phyloP scores from a whole-genome alignment of 2,888 invertebrate genomes.

The Leptopilina syphax region DNA sequence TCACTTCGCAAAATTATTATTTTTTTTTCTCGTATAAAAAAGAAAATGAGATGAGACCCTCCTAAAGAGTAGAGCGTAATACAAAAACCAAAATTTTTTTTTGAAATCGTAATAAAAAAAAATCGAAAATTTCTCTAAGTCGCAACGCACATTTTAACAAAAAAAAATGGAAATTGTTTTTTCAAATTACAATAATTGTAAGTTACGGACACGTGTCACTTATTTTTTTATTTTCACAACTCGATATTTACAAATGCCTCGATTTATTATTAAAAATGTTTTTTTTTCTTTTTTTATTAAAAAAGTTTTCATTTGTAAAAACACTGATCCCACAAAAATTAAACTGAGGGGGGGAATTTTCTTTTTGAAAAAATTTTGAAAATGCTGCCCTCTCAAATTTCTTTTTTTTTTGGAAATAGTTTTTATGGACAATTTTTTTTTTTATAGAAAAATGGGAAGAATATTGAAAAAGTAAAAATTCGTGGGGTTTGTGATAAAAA shows the following conservation, averaged over 20 bases:
- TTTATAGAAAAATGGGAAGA: too few relatives aligned
- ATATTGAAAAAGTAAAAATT: not conserved
- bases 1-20: constrained; percentile 63
- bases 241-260: constrained; percentile 26
- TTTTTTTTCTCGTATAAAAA: constrained; percentile 58
- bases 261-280: not conserved
- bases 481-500: too few relatives aligned
- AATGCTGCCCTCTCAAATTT: not conserved
- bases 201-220: constrained; percentile 11
- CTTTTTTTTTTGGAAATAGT: too few relatives aligned
- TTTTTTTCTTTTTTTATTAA: constrained; percentile 13
- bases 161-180: not conserved
- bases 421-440: too few relatives aligned
- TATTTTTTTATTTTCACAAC: not conserved
- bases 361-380: not conserved
- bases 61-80: not conserved
- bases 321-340: constrained; percentile 36
- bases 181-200: not conserved
- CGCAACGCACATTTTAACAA: not conserved
- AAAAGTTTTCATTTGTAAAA: constrained; percentile 24
- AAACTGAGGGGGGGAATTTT: not conserved
- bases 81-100: not conserved
- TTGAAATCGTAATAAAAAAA: not conserved
- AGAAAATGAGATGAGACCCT: not conserved
- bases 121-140: not conserved